Evolutionary conservation across 2,113 vertebrate species (phyloP).

Genomic region (cat (Felis catus)): DNA sequence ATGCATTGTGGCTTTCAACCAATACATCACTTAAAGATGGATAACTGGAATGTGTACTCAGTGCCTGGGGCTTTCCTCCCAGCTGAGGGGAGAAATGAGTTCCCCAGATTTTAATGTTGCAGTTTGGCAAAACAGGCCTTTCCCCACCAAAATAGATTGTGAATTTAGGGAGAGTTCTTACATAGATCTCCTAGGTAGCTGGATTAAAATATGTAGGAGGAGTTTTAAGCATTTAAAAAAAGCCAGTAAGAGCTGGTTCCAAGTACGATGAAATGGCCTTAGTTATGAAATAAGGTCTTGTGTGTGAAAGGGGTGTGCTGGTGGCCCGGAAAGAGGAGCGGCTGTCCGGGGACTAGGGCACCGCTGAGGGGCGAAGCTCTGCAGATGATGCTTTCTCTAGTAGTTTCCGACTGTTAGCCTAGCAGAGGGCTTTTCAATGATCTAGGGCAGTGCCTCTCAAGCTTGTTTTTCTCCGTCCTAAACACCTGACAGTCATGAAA

Average conservation of each 20-base stretch:
- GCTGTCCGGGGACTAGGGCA: background rate
- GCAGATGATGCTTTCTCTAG: background rate
- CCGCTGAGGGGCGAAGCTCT: no score
- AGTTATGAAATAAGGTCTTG: background rate
- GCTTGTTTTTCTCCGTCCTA: background rate
- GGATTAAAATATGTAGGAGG: background rate
- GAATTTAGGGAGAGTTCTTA: background rate
- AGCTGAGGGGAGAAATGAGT: background rate
- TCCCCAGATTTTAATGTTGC: fast-evolving
- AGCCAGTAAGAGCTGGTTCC: background rate
- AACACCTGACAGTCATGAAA: background rate
- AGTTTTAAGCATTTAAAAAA: background rate
- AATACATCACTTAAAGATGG: conserved; percentile 44
- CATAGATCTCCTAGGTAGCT: background rate
- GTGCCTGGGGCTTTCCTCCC: background rate
- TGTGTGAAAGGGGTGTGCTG: background rate
- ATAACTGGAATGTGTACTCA: background rate
- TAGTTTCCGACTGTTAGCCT: background rate
- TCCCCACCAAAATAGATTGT: background rate
- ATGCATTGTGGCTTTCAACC: conserved; percentile 39
- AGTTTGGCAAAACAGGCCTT: background rate
- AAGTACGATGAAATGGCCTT: background rate
- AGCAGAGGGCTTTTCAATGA: background rate
- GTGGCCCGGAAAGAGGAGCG: background rate
- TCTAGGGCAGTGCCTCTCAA: background rate